Evolutionary conservation across 2,888 invertebrate species (phyloP), one percentile per base, ranked within the genome.

Genomic region (Ennomos quercinarius): DNA sequence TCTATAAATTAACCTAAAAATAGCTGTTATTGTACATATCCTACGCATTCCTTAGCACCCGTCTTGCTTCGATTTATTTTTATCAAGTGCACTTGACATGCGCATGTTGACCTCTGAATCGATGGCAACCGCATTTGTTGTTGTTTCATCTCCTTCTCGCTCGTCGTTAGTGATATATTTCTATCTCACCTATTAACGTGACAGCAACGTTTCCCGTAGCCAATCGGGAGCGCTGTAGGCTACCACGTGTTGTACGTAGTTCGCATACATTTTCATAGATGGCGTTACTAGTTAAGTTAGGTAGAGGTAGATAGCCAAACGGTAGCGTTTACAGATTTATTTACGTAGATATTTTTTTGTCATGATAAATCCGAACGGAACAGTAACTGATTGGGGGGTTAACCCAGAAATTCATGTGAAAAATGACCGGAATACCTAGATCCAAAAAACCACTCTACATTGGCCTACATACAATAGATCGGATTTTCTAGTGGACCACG

Each of bases 101-200:
- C 91, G 87, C 85, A 53, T 63, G 69, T 71, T 84, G 85, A 86
- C 85, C 87, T 84, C 83, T 79, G 81, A 91, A 92, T 92, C 91
- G 91, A 92, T 92, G 88, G 77, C 70, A 76, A 77, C 78, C 55
- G 66, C 65, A 75, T 84, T 86, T 91, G 91, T 91, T 92, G 74
- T 89, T 91, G 84, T 86, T 86, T 72, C 72, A 43, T 89, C 84
- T 74, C 83, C 36, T 51, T 89, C 77, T 34, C 70, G 67, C 84
- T 44, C 67, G 35, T 0, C 1, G 6, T 9, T 9, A 3, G 4
- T 0, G 11, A 39, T 48, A 35, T 60, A 73, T 60, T 35, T 69
- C 73, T 63, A 37, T 84, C 74, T 80, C 84, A 63, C 10, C 66
- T 66, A 61, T 68, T 73, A 75, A 77, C 67, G 74, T 80, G 79